Base-by-base conservation (phyloP, 2,888 invertebrate genomes). In the Tipula confusa region DNA sequence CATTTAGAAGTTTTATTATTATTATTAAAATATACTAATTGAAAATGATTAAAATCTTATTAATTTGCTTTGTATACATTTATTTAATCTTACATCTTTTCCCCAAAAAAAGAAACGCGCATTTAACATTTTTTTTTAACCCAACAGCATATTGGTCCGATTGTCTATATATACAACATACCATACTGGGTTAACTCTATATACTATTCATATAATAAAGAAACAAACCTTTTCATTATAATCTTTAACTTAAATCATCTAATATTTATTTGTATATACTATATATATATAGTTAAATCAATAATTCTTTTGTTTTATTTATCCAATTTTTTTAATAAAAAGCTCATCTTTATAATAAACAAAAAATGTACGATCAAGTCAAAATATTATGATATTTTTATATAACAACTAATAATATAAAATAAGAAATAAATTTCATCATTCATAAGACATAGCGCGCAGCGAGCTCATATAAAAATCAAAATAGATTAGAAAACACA, bases 401-500 rank as follows among this genome's bases (percentile, higher is more conserved):
- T 64, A 24, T 64, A 64, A n/a, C n/a, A n/a, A n/a, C n/a, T n/a
- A n/a, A 24, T 43, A 36, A 36, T n/a, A 3, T 24, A 33, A 6
- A 33, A 33, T 24, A 24, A 64, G 15, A 43, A 43, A 5, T 24
- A 11, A 64, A 24, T 64, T 64, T 64, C 64, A 64, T 64, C 64
- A 64, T 64, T 64, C 18, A 9, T 64, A 64, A 24, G 64, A 64
- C 64, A 24, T n/a, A n/a, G n/a, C n/a, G n/a, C n/a, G n/a, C n/a
- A n/a, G n/a, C n/a, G n/a, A n/a, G n/a, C n/a, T 64, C 43, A 33
- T 11, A 33, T 33, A 64, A 13, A 38, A 15, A 48, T 48, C 48
- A 48, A 48, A 48, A 64, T 64, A 64, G 64, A 64, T 64, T 64
- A 64, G 64, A 64, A 64, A 64, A 64, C 64, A 64, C 64, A 64